Evolutionary conservation across 2,888 invertebrate species (phyloP).

Genomic region (Diaperis boleti): DNA sequence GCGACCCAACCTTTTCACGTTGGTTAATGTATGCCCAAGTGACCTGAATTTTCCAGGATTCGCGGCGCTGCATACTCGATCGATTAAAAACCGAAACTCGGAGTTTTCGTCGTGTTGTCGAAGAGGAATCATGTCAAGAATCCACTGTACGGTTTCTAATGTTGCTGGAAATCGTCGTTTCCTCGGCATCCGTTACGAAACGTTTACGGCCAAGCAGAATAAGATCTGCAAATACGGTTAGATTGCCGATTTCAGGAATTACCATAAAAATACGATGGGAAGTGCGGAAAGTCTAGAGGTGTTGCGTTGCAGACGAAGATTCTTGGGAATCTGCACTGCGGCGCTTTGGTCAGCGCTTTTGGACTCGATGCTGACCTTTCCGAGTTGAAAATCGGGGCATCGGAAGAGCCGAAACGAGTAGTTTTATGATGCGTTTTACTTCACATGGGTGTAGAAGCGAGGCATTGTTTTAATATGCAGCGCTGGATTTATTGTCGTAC

Average conservation of each 20-base stretch:
- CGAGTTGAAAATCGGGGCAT: no score
- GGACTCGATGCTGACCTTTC: slow-evolving; percentile 2
- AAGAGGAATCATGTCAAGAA: slow-evolving; percentile 5
- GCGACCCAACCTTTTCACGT: no score
- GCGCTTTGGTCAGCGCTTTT: slow-evolving; percentile 1
- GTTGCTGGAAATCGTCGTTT: slow-evolving; percentile 17
- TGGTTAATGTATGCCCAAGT: no score
- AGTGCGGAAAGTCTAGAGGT: slow-evolving; percentile 20
- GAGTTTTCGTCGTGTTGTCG: no score
- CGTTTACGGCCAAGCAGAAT: slow-evolving; percentile 12
- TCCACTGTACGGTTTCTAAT: slow-evolving; percentile 19
- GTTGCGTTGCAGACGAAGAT: slow-evolving; percentile 10
- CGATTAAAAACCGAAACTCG: no score
- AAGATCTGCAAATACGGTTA: slow-evolving; percentile 21
- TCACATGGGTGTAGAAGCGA: no score
- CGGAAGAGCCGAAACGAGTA: no score
- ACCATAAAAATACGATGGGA: slow-evolving; percentile 21
- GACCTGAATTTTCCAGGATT: no score
- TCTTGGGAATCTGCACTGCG: slow-evolving; percentile 5
- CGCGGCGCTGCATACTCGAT: no score
- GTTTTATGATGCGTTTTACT: no score
- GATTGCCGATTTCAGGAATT: slow-evolving; percentile 21
- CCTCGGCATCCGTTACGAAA: slow-evolving; percentile 28
- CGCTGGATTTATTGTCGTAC: no score
- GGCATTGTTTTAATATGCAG: no score